Conservation (phyloP, 2,113 vertebrate genomes). For the Mesoclemmys tuberculata region DNA sequence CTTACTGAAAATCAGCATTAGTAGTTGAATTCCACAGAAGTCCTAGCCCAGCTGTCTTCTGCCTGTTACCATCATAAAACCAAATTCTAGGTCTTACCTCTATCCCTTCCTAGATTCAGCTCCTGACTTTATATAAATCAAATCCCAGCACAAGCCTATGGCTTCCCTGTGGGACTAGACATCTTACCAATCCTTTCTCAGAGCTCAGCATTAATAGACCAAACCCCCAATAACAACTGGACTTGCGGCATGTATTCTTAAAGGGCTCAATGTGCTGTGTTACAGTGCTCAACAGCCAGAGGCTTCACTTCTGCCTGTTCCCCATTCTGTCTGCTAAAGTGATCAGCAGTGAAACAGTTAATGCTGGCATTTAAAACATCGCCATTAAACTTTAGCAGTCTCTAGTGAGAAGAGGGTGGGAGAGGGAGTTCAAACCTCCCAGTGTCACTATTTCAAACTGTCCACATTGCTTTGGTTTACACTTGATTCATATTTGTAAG, state of each 20-base stretch:
- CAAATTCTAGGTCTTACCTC: constrained; percentile 21
- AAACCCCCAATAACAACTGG: background rate
- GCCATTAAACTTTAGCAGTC: background rate
- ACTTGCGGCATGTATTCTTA: background rate
- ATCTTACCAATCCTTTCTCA: background rate
- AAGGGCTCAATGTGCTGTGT: background rate
- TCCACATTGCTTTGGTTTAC: background rate
- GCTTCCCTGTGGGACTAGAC: constrained; percentile 18
- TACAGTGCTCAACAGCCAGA: background rate
- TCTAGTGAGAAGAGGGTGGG: background rate
- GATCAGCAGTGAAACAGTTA: background rate
- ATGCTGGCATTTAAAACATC: background rate
- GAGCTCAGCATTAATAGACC: background rate
- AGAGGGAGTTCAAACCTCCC: background rate
- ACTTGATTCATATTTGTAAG: background rate
- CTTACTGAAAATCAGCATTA: background rate
- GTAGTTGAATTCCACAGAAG: background rate
- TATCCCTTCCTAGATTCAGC: constrained; percentile 27
- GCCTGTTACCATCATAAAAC: constrained; percentile 11
- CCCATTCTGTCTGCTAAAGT: background rate
- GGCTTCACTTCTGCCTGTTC: background rate
- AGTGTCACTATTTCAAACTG: background rate
- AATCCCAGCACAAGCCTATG: background rate
- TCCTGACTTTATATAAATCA: background rate
- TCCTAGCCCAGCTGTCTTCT: background rate